A percentile compares a stretch with the other conserved stretches of the same genome.
Conservation (phyloP, 2,797 vertebrate species). For the Alca torda region DNA sequence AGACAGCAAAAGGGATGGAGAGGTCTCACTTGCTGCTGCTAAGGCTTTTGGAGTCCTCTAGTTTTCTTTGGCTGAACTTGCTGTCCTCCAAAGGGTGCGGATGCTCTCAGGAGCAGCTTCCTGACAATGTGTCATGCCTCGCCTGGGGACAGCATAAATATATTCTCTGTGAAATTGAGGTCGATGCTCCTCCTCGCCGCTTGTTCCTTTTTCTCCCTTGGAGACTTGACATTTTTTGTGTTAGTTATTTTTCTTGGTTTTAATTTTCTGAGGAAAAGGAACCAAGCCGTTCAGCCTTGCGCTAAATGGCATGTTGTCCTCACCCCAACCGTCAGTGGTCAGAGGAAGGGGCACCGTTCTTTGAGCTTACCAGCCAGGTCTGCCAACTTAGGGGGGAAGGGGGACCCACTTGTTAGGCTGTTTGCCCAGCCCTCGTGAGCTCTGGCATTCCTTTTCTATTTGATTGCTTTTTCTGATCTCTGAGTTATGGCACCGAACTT, state of each 20-base stretch:
- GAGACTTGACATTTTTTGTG: background rate
- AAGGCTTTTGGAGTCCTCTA: background rate
- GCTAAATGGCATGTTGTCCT: background rate
- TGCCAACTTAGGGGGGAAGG: background rate
- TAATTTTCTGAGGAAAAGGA: background rate
- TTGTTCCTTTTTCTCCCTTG: background rate
- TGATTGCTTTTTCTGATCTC: background rate
- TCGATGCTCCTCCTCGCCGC: background rate
- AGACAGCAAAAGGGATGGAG: background rate
- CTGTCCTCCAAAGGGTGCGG: background rate
- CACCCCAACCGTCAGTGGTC: background rate
- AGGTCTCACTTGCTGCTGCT: background rate
- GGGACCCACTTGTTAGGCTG: background rate
- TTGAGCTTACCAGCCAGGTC: background rate
- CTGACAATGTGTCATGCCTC: background rate
- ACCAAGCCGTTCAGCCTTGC: background rate
- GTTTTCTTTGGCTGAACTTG: background rate
- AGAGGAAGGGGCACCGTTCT: fast-evolving
- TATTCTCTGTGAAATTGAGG: background rate
- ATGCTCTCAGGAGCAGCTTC: background rate
- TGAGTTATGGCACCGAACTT: background rate
- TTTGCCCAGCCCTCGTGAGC: background rate
- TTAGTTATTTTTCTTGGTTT: background rate
- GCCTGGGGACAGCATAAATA: background rate
- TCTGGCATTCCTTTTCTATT: background rate